Evolutionary conservation across 1,140 invertebrate genomes (phyloP), one percentile per base, ranked within the genome.

Genomic region (Neotoxoptera formosana): DNA sequence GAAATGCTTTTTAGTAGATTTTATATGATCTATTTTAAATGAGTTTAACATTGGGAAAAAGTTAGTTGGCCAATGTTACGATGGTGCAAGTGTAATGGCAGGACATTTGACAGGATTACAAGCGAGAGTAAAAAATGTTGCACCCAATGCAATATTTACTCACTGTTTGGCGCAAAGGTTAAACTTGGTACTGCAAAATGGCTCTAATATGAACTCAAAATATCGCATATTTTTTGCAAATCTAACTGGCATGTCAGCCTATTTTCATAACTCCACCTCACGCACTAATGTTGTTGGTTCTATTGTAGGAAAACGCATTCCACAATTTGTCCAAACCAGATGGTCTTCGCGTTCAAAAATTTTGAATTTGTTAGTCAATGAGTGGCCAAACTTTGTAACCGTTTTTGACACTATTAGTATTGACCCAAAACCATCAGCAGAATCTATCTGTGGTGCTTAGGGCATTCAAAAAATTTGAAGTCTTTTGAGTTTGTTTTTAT

Each of bases 121-220:
- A 81, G 30, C n/a, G 14, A 81, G n/a, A 81, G 76, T 41, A 14
- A 81, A 81, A 81, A 17, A n/a, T 36, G 30, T 81, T 81, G 76
- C 76, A n/a, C n/a, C n/a, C n/a, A 81, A 81, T 81, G 76, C n/a
- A 81, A 81, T 81, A 36, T 81, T 81, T 81, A 36, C n/a, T 36
- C n/a, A 36, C 30, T 81, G 76, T 81, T n/a, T 81, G 36, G 76
- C 76, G 30, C 76, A 81, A 36, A n/a, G n/a, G 30, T 81, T 34
- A 34, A 81, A 81, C n/a, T 81, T 81, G 14, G n/a, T 81, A 81
- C n/a, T 81, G 76, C 76, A 81, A 81, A 81, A 81, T 41, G 76
- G 76, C 8, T 81, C 11, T 36, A 81, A 30, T 36, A 81, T 81
- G 76, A n/a, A 0, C 17, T 81, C n/a, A 81, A 67, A 67, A 67